These are phyloP conservation scores for Hydroisotoma schaefferi DNA, from an alignment of 2,888 invertebrate species.

Conservation along the genomic window DNA sequence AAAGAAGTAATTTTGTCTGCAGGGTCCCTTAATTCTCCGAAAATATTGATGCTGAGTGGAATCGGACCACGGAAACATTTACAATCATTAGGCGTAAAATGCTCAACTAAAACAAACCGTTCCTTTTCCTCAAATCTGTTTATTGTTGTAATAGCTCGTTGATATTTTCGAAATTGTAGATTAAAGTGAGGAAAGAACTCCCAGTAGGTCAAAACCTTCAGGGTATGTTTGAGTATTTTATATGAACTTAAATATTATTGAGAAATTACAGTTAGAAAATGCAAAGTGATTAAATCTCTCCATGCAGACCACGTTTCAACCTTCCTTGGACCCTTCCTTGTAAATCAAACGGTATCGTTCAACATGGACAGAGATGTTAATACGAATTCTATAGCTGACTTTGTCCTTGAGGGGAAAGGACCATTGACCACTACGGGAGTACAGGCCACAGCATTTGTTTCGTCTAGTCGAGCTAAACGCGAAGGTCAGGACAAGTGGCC, in stretches of 20 bases:
- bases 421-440: conserved; percentile 33
- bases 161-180: conserved; percentile 18
- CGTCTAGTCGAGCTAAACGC: conserved; percentile 16
- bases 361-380: conserved; percentile 39
- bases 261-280: too few species aligned
- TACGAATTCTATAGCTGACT: conserved; percentile 25
- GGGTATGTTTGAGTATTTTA: too few species aligned
- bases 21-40: conserved; percentile 34
- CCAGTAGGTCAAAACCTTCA: conserved; percentile 42
- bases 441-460: conserved; percentile 33
- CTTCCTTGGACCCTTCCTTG: conserved; percentile 39
- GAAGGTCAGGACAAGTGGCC: conserved; percentile 27
- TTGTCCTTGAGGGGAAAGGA: conserved; percentile 29
- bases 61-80: conserved; percentile 24
- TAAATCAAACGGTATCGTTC: conserved; percentile 29
- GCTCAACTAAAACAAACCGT: too few species aligned
- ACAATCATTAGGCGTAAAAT: not conserved
- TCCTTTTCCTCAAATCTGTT: too few species aligned
- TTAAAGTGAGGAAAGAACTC: conserved; percentile 33
- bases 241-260: too few species aligned
- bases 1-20: conserved; percentile 41
- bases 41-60: conserved; percentile 30
- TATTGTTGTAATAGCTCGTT: not conserved
- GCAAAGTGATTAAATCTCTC: too few species aligned
- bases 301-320: conserved; percentile 40